Evolutionary conservation across 1,140 invertebrate species (phyloP), one percentile per base, ranked within the genome.

Genomic region (Thaumatotibia leucotreta): DNA sequence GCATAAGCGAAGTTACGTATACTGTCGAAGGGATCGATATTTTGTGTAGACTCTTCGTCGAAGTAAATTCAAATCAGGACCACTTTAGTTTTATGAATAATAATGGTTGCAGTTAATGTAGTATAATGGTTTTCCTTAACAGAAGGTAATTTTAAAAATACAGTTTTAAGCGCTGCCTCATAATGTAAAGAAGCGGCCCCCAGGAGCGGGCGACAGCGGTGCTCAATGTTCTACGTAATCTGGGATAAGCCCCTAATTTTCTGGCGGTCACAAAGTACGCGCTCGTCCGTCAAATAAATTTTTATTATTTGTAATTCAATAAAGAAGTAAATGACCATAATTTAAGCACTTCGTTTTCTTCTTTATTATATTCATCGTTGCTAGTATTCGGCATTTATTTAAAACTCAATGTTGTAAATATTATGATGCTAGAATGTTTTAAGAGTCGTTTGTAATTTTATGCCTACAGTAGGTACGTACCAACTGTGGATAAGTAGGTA

Each of bases 211-310:
- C 64, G 68, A 67, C 66, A 70, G 66, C 70, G 50, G 70, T 69
- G 66, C 68, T 74, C 68, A 69, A 73, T 69, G 70, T 71, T 64
- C 62, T 68, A 63, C 65, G 69, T 72, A 72, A 74, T 74, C 67
- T 68, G 66, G 72, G 65, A 72, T 72, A 72, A 72, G 66, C 68
- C 64, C 68, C 67, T 74, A 72, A 74, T 77, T 70, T 74, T 70
- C 62, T 68, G 63, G 66, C 61, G 61, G 66, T 39, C 70, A 39
- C 67, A 68, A 72, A 70, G 72, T 72, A 76, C 68, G 63, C 58
- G 32, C 63, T 27, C 10, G 52, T 62, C 32, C 31, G 17, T 32
- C 62, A 61, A 63, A 29, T 62, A 67, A 63, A 58, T 33, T 33
- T 62, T 14, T 32, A 35, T 23, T 35, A 22, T 62, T 62, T 62